Evolutionary conservation across 2,888 invertebrate genomes (phyloP), one percentile per base, ranked within the genome.

Genomic region (Chrysopilus asiliformis): DNA sequence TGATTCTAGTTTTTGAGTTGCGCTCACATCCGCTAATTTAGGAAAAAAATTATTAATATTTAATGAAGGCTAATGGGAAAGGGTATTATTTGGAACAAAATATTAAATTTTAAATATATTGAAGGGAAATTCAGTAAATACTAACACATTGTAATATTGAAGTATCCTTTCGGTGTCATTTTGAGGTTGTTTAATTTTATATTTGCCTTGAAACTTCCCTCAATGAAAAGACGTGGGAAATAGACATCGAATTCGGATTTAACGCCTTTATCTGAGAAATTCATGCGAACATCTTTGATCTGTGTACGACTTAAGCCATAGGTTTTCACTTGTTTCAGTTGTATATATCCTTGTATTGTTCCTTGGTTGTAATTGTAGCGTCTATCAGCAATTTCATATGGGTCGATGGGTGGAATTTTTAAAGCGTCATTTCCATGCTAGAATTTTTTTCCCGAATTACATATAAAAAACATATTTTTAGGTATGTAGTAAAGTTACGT

Each of bases 111-210:
- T 28, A 14, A 27, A 27, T 4, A 2, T 24, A 8, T 5, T 27
- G 12, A 13, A 27, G 29, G 10, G 16, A 10, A 12, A 9, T 24
- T 32, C 32, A 32, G 19, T 9, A 18, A n/a, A 8, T 26, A 29
- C 32, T 66, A 57, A 79, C 79, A 65, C 69, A 76, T 68, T 26
- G 70, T 68, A 3, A 68, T 58, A 49, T 69, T 71, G 49, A 72
- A 73, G 20, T 58, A 57, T 22, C 76, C 76, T 43, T 66, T 65
- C 18, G 79, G 76, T 39, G 68, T 68, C 41, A 80, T 52, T 45
- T 68, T 70, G 43, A 78, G 60, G 8, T 68, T 62, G 43, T 75
- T 76, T 38, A 78, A 62, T 24, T 66, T 61, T 10, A 79, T 76
- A 41, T 73, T 70, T 1, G 72, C 76, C 46, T 68, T 67, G 53